Conservation (phyloP, 2,797 vertebrate species). For the Naso thynnoides region DNA sequence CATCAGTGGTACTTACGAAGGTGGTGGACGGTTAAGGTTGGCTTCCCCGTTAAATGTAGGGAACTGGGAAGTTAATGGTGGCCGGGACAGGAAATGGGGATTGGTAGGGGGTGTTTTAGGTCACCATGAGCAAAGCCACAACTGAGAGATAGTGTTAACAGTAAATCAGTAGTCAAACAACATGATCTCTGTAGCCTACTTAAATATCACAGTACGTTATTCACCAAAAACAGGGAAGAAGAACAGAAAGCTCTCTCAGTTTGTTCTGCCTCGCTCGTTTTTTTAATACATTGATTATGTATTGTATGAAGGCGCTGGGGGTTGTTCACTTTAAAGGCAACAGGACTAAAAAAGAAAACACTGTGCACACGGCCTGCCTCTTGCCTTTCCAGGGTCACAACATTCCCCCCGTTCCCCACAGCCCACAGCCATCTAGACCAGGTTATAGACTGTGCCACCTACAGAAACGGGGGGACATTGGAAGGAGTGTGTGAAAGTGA, state of each 20-base stretch:
- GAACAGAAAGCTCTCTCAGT: constrained; percentile 68
- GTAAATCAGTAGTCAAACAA: constrained; percentile 81
- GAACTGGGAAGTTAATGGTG: constrained; percentile 30
- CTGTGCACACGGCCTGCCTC: constrained; percentile 68
- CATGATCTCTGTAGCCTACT: constrained; percentile 78
- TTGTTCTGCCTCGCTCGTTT: constrained; percentile 48
- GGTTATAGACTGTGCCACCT: constrained; percentile 52
- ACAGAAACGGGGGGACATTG: constrained; percentile 36
- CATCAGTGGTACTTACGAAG: constrained; percentile 51
- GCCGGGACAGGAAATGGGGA: constrained; percentile 23
- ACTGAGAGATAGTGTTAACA: constrained; percentile 81
- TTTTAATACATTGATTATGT: constrained; percentile 73
- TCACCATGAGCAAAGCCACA: constrained; percentile 82
- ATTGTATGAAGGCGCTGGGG: constrained; percentile 76
- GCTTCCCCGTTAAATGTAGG: constrained; percentile 57
- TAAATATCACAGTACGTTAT: constrained; percentile 82
- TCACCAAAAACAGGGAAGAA: constrained; percentile 80
- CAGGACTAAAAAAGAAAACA: constrained; percentile 73
- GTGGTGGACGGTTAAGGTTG: constrained; percentile 50
- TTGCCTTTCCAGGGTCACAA: constrained; percentile 52
- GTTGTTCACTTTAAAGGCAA: constrained; percentile 80
- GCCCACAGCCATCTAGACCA: constrained; percentile 64
- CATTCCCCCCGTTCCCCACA: constrained; percentile 37
- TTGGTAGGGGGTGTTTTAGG: constrained; percentile 32
- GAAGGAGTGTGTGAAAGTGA: constrained; percentile 33